Conservation (phyloP, 1,140 invertebrate genomes). For the Musca vetustissima region DNA sequence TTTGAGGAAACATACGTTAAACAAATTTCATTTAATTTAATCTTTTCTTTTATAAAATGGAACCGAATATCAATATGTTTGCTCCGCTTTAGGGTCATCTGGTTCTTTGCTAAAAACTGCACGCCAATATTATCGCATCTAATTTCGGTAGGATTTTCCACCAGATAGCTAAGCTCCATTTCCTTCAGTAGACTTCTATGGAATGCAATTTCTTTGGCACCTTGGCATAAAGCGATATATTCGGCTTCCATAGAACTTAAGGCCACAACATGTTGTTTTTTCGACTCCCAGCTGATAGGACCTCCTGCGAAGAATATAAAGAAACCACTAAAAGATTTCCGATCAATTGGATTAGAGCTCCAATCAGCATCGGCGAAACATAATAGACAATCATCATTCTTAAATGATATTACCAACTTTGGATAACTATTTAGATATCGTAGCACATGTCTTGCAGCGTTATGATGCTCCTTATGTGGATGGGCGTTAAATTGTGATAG, state of each 20-base stretch:
- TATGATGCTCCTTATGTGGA: slow-evolving; percentile 8
- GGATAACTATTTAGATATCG: slow-evolving; percentile 11
- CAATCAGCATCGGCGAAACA: slow-evolving; percentile 19
- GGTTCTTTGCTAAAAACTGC: no score
- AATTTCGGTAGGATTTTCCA: no score
- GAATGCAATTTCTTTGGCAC: slow-evolving; percentile 1
- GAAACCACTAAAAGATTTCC: slow-evolving; percentile 16
- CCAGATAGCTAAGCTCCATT: neutral
- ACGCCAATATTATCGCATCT: slow-evolving; percentile 1
- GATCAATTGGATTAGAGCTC: neutral
- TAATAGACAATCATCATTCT: neutral
- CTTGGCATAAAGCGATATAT: slow-evolving; percentile 10
- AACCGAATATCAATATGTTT: no score
- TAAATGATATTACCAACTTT: no score
- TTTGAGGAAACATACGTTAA: slow-evolving; percentile 14
- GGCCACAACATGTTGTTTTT: neutral
- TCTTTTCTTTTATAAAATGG: no score
- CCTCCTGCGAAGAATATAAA: slow-evolving; percentile 9
- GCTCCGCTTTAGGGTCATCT: no score
- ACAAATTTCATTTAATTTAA: no score
- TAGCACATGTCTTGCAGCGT: slow-evolving; percentile 21
- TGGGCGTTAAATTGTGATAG: slow-evolving; percentile 11
- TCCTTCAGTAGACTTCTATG: neutral
- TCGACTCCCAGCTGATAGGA: slow-evolving; percentile 11
- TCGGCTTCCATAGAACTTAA: slow-evolving; percentile 14